These are phyloP conservation scores for Nezara viridula DNA, from an alignment of 2,888 invertebrate species.

Conservation along the genomic window DNA sequence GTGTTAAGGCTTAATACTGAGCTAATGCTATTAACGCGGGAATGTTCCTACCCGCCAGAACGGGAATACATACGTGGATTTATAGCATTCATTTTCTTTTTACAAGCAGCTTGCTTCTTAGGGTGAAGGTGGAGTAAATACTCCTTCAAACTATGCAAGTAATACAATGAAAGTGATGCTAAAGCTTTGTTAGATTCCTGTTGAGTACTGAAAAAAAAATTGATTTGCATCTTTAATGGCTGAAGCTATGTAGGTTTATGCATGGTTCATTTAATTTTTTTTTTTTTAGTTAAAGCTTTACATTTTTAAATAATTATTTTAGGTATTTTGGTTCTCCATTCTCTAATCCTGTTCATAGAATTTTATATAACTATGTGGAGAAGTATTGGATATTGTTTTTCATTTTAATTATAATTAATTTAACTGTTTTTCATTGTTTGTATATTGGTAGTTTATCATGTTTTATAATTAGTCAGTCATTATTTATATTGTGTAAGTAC, in stretches of 20 bases:
- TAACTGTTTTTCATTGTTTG: not conserved
- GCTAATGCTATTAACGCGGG: conserved; percentile 47
- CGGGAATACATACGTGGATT: conserved; percentile 50
- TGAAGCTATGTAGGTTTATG: conserved; percentile 46
- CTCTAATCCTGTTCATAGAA: not conserved
- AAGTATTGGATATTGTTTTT: not conserved
- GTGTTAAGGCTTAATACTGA: conserved; percentile 18
- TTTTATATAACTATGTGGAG: not conserved
- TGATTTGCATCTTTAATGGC: conserved; percentile 17
- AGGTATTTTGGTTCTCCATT: not conserved
- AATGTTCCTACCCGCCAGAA: conserved; percentile 52
- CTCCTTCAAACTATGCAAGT: not conserved
- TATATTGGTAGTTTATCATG: not conserved
- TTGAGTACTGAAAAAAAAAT: not conserved
- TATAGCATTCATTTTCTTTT: conserved; percentile 1
- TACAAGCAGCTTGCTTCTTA: not conserved
- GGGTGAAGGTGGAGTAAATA: not conserved
- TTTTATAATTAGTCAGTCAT: not conserved
- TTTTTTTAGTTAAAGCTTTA: not conserved
- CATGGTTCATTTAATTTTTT: not conserved
- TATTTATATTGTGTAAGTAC: not conserved
- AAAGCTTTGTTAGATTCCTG: not conserved
- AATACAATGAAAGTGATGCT: not conserved
- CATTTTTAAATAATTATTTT: not conserved
- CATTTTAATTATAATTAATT: not conserved